These are phyloP conservation scores for Lamellibrachia luymesi DNA, from an alignment of 1,140 invertebrate genomes.

Conservation along the genomic window DNA sequence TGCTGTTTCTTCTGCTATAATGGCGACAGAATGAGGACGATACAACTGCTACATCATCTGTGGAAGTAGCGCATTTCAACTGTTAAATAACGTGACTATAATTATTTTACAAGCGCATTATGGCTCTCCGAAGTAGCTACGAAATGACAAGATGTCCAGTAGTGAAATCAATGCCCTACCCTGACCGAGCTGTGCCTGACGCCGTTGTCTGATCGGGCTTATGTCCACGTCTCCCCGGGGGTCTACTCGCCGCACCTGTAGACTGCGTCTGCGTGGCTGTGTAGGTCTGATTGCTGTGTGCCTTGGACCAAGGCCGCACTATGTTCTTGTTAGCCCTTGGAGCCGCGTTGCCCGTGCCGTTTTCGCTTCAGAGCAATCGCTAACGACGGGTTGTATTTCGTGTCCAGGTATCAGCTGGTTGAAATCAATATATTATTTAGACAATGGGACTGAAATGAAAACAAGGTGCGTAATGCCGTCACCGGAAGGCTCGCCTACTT, in stretches of 20 bases:
- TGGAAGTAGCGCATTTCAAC: not conserved
- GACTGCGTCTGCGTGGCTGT: too few relatives aligned
- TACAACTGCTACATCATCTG: not conserved
- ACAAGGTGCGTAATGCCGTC: not conserved
- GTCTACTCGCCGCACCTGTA: not conserved
- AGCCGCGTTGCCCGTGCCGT: not conserved
- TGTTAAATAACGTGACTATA: not conserved
- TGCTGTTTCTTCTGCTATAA: not conserved
- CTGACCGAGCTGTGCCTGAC: not conserved
- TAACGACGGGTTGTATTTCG: not conserved
- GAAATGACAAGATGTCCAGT: not conserved
- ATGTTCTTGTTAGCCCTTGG: not conserved
- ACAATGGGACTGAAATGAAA: constrained; percentile 1
- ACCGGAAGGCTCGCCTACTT: not conserved
- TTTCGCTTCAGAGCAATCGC: not conserved
- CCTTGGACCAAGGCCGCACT: not conserved
- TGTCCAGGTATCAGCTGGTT: not conserved
- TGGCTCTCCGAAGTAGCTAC: not conserved
- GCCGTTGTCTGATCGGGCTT: not conserved
- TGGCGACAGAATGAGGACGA: not conserved
- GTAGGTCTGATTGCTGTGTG: not conserved
- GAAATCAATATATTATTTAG: not conserved
- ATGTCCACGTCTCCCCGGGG: not conserved
- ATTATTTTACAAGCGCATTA: not conserved
- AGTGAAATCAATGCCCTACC: not conserved